Conservation (phyloP, 2,113 vertebrate genomes). For the Catharus bicknelli region DNA sequence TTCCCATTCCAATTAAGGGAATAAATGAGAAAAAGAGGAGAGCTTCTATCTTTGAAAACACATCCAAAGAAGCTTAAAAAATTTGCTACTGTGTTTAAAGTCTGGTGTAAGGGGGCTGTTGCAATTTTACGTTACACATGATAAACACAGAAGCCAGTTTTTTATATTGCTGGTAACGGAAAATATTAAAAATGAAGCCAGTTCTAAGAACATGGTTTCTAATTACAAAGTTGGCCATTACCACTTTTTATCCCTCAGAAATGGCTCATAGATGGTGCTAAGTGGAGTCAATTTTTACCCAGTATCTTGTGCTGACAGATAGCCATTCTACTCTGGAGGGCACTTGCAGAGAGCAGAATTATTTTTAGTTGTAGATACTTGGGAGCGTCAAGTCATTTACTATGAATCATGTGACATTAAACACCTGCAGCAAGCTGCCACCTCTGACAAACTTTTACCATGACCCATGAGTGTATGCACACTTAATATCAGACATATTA, state of each 20-base stretch:
- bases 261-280: neutral
- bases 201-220: neutral
- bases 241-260: slow-evolving; percentile 19
- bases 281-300: neutral
- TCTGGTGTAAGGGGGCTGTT: neutral
- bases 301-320: slow-evolving; percentile 3
- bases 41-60: neutral
- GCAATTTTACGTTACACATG: neutral
- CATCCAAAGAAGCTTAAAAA: neutral
- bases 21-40: neutral
- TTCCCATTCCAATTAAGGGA: neutral
- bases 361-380: slow-evolving; percentile 59
- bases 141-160: neutral
- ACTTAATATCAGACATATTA: slow-evolving; percentile 42
- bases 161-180: neutral
- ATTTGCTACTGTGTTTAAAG: neutral
- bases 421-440: slow-evolving; percentile 5
- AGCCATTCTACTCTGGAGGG: neutral
- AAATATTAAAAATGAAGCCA: slow-evolving; percentile 22
- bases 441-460: neutral
- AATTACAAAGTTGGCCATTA: neutral
- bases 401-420: slow-evolving; percentile 51
- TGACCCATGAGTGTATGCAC: slow-evolving; percentile 15
- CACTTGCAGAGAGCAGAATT: slow-evolving; percentile 43
- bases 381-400: slow-evolving; percentile 34